These are phyloP conservation scores for Halictus rubicundus DNA, from an alignment of 1,140 invertebrate species.

Conservation along the genomic window DNA sequence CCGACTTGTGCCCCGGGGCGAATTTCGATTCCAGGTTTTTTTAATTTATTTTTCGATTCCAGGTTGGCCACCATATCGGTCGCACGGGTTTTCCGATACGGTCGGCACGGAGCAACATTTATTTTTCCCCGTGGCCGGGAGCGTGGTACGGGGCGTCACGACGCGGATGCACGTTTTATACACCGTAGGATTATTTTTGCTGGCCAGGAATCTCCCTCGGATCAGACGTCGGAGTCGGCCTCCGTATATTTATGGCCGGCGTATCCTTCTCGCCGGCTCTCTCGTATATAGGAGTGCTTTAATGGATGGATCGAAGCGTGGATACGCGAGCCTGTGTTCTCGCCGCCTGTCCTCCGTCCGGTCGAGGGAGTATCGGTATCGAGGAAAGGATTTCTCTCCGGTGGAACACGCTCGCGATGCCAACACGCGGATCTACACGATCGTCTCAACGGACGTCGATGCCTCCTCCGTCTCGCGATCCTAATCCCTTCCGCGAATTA, in stretches of 20 bases:
- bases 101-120: background rate
- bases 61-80: background rate
- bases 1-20: too few relatives aligned
- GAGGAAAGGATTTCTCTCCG: constrained; percentile 24
- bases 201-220: constrained; percentile 71
- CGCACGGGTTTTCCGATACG: background rate
- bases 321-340: constrained; percentile 77
- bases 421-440: constrained; percentile 1
- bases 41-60: too few relatives aligned
- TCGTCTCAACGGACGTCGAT: background rate
- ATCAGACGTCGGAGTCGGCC: constrained; percentile 74
- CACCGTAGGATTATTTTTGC: constrained; percentile 62
- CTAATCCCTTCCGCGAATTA: constrained; percentile 2
- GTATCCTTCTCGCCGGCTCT: constrained; percentile 70
- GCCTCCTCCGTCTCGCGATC: background rate
- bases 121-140: constrained; percentile 20
- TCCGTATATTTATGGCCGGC: constrained; percentile 78
- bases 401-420: constrained; percentile 3
- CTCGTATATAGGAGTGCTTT: constrained; percentile 68
- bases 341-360: constrained; percentile 67
- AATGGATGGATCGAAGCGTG: constrained; percentile 77
- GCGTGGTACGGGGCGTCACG: constrained; percentile 32
- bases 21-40: too few relatives aligned
- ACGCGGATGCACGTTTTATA: constrained; percentile 51
- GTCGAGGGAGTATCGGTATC: constrained; percentile 41